phyloP scores from a whole-genome alignment of 2,888 invertebrate species.

The Thereva nobilitata region DNA sequence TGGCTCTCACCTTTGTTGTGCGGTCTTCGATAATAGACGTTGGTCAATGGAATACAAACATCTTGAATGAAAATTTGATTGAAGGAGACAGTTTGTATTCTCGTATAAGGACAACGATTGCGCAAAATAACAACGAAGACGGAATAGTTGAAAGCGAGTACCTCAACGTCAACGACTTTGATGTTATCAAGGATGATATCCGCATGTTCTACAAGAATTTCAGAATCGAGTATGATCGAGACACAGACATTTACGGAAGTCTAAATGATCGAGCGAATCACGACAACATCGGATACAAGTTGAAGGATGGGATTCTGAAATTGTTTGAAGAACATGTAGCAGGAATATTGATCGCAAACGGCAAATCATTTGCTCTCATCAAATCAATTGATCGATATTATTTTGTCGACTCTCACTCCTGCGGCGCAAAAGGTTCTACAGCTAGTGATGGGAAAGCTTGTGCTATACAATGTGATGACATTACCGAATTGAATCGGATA shows the following conservation, averaged over 20 bases:
- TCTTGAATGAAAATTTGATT: constrained; percentile 10
- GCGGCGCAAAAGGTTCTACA: too few species aligned
- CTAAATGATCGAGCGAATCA: constrained; percentile 4
- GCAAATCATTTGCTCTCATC: too few species aligned
- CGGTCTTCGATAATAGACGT: constrained; percentile 4
- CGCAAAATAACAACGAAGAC: constrained; percentile 11
- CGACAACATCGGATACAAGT: constrained; percentile 12
- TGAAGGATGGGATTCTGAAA: constrained; percentile 14
- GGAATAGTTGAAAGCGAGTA: constrained; percentile 5
- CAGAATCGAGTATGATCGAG: constrained; percentile 8
- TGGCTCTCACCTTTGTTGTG: constrained; percentile 4
- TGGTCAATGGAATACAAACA: too few species aligned
- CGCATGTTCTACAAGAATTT: constrained; percentile 9
- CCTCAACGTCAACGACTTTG: constrained; percentile 4
- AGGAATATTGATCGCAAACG: constrained; percentile 13
- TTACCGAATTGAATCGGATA: too few species aligned
- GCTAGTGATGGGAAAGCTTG: too few species aligned
- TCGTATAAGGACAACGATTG: constrained; percentile 10
- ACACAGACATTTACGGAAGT: constrained; percentile 12
- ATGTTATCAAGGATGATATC: background rate
- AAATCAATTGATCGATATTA: too few species aligned
- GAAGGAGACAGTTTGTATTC: constrained; percentile 9
- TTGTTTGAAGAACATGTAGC: constrained; percentile 2
- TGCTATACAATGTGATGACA: too few species aligned
- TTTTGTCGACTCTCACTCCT: too few species aligned